Evolutionary conservation across 2,888 invertebrate species (phyloP).

Genomic region (Quadriops clusia): DNA sequence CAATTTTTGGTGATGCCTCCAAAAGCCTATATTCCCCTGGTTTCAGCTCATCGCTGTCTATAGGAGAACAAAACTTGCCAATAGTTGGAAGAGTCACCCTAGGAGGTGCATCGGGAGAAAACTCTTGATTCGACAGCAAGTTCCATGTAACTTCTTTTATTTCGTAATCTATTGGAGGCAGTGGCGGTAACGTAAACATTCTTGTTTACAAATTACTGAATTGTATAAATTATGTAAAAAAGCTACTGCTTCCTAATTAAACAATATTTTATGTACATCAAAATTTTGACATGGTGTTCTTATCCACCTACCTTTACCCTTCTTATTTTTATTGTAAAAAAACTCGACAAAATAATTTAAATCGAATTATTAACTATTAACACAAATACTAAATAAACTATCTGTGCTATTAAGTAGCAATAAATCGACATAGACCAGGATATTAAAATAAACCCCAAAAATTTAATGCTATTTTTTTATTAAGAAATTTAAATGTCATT

Average conservation of each 20-base stretch:
- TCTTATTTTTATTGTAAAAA: too few relatives aligned
- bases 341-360: too few relatives aligned
- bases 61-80: constrained; percentile 38
- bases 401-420: too few relatives aligned
- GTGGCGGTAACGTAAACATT: constrained; percentile 31
- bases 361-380: too few relatives aligned
- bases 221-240: constrained; percentile 1
- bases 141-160: constrained; percentile 24
- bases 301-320: too few relatives aligned
- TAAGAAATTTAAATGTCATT: constrained; percentile 34
- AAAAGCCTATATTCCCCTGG: constrained; percentile 32
- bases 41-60: constrained; percentile 37
- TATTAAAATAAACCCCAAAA: background rate
- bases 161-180: constrained; percentile 30
- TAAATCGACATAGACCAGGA: too few relatives aligned
- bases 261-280: too few relatives aligned
- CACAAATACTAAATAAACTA: too few relatives aligned
- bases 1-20: constrained; percentile 18
- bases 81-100: constrained; percentile 40
- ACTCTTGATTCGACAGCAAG: constrained; percentile 32
- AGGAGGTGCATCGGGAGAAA: constrained; percentile 37
- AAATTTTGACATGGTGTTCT: too few relatives aligned
- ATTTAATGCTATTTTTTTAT: constrained; percentile 24
- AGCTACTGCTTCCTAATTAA: too few relatives aligned
- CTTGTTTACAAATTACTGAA: constrained; percentile 8